Conservation (phyloP, 1,140 invertebrate genomes). For the Drosophila persimilis region DNA sequence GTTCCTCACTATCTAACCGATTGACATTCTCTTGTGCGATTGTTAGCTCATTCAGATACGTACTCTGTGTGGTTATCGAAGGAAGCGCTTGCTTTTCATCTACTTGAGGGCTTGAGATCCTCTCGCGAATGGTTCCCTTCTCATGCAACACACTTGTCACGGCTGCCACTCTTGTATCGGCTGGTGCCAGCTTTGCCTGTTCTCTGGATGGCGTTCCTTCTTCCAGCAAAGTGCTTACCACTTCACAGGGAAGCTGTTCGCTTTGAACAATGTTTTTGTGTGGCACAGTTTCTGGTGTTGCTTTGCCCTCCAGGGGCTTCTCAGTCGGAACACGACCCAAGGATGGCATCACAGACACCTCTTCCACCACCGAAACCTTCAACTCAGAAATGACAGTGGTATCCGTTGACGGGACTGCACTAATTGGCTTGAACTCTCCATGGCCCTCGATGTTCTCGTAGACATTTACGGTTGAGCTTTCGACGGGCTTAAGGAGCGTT, state of each 20-base stretch:
- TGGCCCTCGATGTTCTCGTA: conserved; percentile 65
- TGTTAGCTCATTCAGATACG: conserved; percentile 53
- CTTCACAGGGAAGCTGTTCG: conserved; percentile 70
- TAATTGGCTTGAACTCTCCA: conserved; percentile 58
- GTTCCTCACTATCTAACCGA: conserved; percentile 15
- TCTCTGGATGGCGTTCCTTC: conserved; percentile 52
- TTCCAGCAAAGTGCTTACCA: conserved; percentile 54
- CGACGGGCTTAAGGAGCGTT: conserved; percentile 9
- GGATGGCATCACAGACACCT: conserved; percentile 84
- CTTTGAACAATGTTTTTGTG: conserved; percentile 57
- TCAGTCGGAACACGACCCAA: conserved; percentile 73
- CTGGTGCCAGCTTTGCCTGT: conserved; percentile 11
- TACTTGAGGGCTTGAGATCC: background rate
- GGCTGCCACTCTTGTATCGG: conserved; percentile 22
- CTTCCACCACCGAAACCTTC: conserved; percentile 85
- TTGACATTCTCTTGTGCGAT: conserved; percentile 45
- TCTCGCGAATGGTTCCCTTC: conserved; percentile 38
- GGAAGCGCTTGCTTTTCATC: conserved; percentile 26
- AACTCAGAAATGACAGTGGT: conserved; percentile 26
- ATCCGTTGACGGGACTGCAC: conserved; percentile 14
- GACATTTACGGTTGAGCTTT: conserved; percentile 50
- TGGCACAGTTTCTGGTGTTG: conserved; percentile 22
- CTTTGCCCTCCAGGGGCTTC: conserved; percentile 18
- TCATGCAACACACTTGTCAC: conserved; percentile 41
- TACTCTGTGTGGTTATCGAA: conserved; percentile 45